Percentiles rank a stretch among this genome's conserved stretches.
These are phyloP conservation scores for Papilio dardanus DNA, from an alignment of 1,140 invertebrate species.

Conservation along the genomic window DNA sequence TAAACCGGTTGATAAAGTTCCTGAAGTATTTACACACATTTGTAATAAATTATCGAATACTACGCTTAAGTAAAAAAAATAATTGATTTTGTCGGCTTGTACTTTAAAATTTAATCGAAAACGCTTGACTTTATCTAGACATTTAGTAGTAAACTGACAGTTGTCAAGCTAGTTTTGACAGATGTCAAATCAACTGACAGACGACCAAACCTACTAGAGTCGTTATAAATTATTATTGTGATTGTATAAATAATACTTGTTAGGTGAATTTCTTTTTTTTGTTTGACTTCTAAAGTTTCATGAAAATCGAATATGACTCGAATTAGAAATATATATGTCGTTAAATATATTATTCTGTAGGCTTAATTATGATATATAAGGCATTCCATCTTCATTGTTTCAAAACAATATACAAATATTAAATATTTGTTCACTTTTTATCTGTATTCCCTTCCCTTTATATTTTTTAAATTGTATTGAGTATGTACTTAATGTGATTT, in stretches of 20 bases:
- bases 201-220: neutral
- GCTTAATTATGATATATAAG: neutral
- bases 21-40: slow-evolving; percentile 59
- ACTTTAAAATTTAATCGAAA: neutral
- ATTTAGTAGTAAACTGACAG: neutral
- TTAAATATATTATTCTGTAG: neutral
- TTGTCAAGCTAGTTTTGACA: neutral
- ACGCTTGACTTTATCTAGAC: neutral
- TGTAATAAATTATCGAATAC: slow-evolving; percentile 58
- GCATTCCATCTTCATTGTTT: neutral
- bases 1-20: slow-evolving; percentile 51
- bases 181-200: neutral
- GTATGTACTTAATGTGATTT: neutral
- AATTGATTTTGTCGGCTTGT: neutral
- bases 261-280: neutral
- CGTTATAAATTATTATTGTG: too few relatives aligned
- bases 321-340: neutral
- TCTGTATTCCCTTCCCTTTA: neutral
- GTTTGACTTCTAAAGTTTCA: neutral
- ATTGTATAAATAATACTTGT: too few relatives aligned
- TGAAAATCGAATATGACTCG: neutral
- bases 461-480: neutral
- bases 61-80: slow-evolving; percentile 45
- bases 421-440: neutral
- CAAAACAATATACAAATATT: neutral